Evolutionary conservation across 2,888 invertebrate genomes (phyloP).

Genomic region (Troides aeacus): DNA sequence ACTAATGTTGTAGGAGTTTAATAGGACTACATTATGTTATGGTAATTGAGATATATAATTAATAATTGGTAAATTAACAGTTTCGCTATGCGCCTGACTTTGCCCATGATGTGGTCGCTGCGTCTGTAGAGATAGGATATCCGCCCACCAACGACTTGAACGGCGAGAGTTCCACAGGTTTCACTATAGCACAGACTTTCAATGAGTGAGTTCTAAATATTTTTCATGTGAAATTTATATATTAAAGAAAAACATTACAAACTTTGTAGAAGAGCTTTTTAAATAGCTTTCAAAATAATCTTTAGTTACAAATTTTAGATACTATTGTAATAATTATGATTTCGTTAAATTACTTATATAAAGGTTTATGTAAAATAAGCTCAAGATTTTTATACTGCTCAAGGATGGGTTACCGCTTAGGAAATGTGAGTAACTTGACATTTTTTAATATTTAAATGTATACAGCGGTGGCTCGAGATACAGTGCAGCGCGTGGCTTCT

Average conservation of each 20-base stretch:
- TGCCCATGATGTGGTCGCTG: conserved; percentile 81
- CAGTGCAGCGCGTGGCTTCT: conserved; percentile 81
- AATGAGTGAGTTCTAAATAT: conserved; percentile 70
- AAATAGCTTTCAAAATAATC: no score
- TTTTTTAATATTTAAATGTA: neutral
- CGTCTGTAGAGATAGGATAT: conserved; percentile 81
- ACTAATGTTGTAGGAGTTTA: no score
- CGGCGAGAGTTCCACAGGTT: conserved; percentile 81
- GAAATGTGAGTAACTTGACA: neutral
- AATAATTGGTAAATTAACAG: conserved; percentile 44
- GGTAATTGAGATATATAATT: no score
- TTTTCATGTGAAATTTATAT: neutral
- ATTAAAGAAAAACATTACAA: neutral
- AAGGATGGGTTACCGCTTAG: no score
- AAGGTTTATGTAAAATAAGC: no score
- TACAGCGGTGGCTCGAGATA: conserved; percentile 80
- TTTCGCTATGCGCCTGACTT: conserved; percentile 83
- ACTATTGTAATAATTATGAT: no score
- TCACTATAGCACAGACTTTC: conserved; percentile 83
- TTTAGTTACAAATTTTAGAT: no score
- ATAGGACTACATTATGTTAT: no score
- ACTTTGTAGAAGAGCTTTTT: neutral
- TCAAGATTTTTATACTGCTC: no score
- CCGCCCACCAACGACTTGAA: conserved; percentile 83
- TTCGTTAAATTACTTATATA: no score